These are phyloP conservation scores for Triplophysa bombifrons DNA, from an alignment of 2,797 vertebrate genomes.

Conservation along the genomic window DNA sequence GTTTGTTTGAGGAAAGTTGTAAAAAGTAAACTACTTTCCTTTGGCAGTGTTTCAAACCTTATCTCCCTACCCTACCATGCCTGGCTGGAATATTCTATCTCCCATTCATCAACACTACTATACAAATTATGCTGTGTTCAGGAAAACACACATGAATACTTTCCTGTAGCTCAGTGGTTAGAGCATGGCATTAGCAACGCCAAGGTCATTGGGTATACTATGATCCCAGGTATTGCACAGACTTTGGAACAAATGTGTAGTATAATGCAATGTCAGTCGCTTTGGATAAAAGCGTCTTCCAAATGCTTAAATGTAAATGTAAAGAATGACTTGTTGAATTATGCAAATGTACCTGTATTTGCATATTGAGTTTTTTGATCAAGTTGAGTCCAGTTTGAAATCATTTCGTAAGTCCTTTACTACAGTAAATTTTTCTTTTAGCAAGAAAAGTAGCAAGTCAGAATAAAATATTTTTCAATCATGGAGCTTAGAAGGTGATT, in stretches of 20 bases:
- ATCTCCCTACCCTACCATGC: neutral
- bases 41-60: neutral
- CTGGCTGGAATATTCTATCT: neutral
- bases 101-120: neutral
- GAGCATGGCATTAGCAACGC: no score
- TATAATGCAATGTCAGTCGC: no score
- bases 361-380: neutral
- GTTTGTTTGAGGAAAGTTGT: neutral
- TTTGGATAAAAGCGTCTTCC: no score
- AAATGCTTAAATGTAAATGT: no score
- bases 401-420: neutral
- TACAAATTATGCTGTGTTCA: neutral
- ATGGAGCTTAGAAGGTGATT: no score
- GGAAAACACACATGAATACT: neutral
- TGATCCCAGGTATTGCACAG: no score
- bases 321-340: neutral
- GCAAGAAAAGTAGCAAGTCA: no score
- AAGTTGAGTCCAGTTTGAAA: neutral
- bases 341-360: constrained; percentile 20
- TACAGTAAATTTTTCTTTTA: no score
- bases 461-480: no score
- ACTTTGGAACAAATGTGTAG: no score
- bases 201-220: no score
- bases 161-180: no score
- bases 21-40: constrained; percentile 4